Evolutionary conservation across 2,113 vertebrate genomes (phyloP), one percentile per base, ranked within the genome.

Genomic region (Tichodroma muraria): DNA sequence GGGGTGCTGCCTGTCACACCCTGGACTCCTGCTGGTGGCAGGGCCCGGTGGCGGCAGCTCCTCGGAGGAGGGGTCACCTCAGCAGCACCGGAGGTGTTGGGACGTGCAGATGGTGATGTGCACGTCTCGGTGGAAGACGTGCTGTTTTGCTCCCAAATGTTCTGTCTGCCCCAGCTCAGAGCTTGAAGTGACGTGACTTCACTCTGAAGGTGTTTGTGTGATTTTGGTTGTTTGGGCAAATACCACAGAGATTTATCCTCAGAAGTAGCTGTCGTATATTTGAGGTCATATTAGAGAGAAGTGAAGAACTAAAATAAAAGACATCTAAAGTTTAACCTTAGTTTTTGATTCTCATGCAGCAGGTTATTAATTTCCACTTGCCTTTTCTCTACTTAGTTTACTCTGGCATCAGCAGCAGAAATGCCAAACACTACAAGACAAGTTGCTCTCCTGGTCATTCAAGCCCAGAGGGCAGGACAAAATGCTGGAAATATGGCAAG

Each of bases 401-500:
- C 66, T 76, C 77, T 79, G 89, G 78, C 78, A 50, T 72, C 40
- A 69, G 45, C 49, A 72, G 20, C 57, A 79, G 53, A 69, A 92
- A 75, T 57, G 28, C 70, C 80, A 92, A 89, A 65, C 27, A 65
- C 42, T 70, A 87, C 54, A 87, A 91, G 91, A 94, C 93, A 91
- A 85, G 94, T 93, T 79, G 28, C 82, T 89, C 80, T 94, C 37
- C 65, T 50, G 31, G 11, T 64, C 89, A 53, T 57, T 95, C 50
- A 68, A 84, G 30, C 42, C 78, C 73, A 89, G 86, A 92, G 60
- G 83, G 90, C 69, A 81, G 63, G 47, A 93, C 24, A 71, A 92
- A 94, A 42, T 61, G 73, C 78, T 94, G 80, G 37, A 89, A 94
- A 93, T 82, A 71, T 13, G 70, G 78, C 80, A 90, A 94, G 84